A percentile compares a stretch with the other conserved stretches of the same genome.
phyloP scores from a whole-genome alignment of 2,797 vertebrate species.

The Odontamblyopus rebecca region DNA sequence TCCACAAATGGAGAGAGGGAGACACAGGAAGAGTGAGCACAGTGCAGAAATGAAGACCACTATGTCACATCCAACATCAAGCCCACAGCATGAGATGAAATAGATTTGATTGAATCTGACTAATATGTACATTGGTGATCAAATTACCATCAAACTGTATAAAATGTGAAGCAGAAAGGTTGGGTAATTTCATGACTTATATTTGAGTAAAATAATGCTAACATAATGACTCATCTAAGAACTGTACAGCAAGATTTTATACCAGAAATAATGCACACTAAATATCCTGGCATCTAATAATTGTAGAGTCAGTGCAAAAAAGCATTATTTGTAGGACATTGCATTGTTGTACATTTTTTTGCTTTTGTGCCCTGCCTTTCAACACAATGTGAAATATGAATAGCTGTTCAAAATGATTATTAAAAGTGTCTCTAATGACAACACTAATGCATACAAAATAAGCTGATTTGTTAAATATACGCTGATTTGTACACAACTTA shows the following conservation, averaged over 20 bases:
- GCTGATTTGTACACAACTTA: not conserved
- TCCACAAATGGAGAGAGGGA: slow-evolving; percentile 78
- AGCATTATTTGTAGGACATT: not conserved
- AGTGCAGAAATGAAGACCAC: slow-evolving; percentile 65
- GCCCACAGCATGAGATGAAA: slow-evolving; percentile 54
- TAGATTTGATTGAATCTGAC: slow-evolving; percentile 35
- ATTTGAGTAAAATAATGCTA: not conserved
- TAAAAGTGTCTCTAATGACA: not conserved
- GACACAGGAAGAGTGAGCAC: slow-evolving; percentile 71
- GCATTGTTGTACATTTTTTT: not conserved
- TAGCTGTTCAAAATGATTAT: not conserved
- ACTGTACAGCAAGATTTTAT: not conserved
- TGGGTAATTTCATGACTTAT: not conserved
- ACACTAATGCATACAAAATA: not conserved
- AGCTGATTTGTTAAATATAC: not conserved
- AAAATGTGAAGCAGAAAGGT: not conserved
- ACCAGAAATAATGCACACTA: not conserved
- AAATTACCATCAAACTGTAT: not conserved
- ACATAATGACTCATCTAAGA: not conserved
- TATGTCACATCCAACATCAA: slow-evolving; percentile 74
- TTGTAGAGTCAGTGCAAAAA: not conserved
- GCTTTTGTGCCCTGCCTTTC: not conserved
- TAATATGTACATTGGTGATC: not conserved
- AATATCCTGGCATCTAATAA: no score
- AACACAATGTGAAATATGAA: not conserved